Evolutionary conservation across 2,888 invertebrate genomes (phyloP), one percentile per base, ranked within the genome.

Genomic region (Abrostola tripartita): DNA sequence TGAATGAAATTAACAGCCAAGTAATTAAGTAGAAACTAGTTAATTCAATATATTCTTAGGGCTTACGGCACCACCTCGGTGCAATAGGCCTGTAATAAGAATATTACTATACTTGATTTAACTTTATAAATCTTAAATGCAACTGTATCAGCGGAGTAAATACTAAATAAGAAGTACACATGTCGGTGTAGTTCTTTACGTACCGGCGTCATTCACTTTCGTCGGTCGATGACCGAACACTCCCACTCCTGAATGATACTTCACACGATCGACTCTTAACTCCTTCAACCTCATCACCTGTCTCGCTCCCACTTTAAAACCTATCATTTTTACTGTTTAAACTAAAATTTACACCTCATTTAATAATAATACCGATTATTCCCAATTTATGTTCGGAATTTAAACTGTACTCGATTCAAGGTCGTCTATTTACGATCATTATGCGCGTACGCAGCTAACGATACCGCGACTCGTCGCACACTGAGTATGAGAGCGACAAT

Each of bases 151-250:
- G n/a, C n/a, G n/a, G n/a, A n/a, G n/a, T n/a, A n/a, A n/a, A n/a
- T 24, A 24, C 24, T 24, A 24, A 24, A 4, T 24, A 24, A 2
- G 24, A 24, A 24, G 24, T 24, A 24, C n/a, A 10, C 38, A 58
- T 10, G 10, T 12, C 6, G 5, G 9, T 14, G 24, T 24, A 24
- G 37, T n/a, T 57, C 61, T 68, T 71, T 64, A 86, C 91, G 70
- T 87, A 93, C 94, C 94, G 75, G 72, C 82, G 80, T 93, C 91
- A 71, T 86, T 88, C 71, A 82, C 81, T 73, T 79, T 82, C 75
- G 85, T 86, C 71, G 95, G 94, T 86, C 95, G 95, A 90, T 96
- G 95, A 41, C 96, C 96, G 85, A 96, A 96, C 80, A 96, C 95
- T 56, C 95, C 95, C 64, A 85, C 86, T 72, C 95, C 95, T 71